Conservation (phyloP, 2,888 invertebrate genomes). For the Sphaeridia pumilis region DNA sequence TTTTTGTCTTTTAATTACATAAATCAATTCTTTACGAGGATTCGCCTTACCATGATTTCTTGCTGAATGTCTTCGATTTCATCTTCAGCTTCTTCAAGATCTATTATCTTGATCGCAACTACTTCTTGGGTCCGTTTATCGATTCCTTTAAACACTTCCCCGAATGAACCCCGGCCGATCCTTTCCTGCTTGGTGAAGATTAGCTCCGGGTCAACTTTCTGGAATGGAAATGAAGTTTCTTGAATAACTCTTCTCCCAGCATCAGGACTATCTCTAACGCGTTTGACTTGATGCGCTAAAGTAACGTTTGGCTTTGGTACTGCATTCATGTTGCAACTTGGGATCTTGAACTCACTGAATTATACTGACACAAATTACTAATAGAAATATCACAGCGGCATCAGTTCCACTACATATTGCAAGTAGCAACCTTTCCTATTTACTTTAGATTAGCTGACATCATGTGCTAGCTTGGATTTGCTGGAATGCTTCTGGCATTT, state of each 20-base stretch:
- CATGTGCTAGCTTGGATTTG: too few relatives aligned
- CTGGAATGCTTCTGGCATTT: too few relatives aligned
- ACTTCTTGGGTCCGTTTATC: conserved; percentile 95
- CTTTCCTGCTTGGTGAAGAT: conserved; percentile 98
- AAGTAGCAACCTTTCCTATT: too few relatives aligned
- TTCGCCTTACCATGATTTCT: conserved; percentile 67
- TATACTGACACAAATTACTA: too few relatives aligned
- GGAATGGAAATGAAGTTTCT: conserved; percentile 39
- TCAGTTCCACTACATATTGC: too few relatives aligned
- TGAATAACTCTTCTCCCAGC: conserved; percentile 2
- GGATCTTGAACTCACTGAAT: too few relatives aligned
- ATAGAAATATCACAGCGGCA: too few relatives aligned
- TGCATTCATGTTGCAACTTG: too few relatives aligned
- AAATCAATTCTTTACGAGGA: too few relatives aligned
- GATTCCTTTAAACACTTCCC: conserved; percentile 98
- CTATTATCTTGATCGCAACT: conserved; percentile 98
- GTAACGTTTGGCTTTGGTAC: too few relatives aligned
- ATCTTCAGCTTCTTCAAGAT: conserved; percentile 99
- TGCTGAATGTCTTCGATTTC: conserved; percentile 99
- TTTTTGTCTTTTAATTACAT: too few relatives aligned
- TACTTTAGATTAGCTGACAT: too few relatives aligned
- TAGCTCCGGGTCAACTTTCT: conserved; percentile 98
- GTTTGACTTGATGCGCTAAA: background rate
- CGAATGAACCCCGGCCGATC: conserved; percentile 92
- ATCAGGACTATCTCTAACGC: background rate